Evolutionary conservation across 1,140 invertebrate genomes (phyloP), one percentile per base, ranked within the genome.

Genomic region (Drosophila navojoa): DNA sequence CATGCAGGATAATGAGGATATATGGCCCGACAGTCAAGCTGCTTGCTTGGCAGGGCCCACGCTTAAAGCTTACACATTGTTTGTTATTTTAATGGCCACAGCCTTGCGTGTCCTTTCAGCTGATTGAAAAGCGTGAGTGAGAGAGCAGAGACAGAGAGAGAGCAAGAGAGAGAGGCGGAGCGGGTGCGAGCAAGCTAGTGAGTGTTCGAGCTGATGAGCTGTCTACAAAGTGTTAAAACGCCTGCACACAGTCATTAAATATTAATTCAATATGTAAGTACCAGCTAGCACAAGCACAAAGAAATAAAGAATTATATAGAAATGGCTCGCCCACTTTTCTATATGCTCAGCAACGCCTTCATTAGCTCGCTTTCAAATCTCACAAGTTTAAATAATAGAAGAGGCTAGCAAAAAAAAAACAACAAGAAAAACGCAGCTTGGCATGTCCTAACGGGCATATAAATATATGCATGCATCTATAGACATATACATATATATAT

Each of bases 151-250:
- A 45, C 16, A 63, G 16, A 10, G 5, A 1, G 27, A 5, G 19
- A 27, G 40, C 1, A 13, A 11, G 15, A 40, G 66, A 5, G 10
- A 19, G 54, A 1, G 4, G 19, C 2, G 19, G 19, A 13, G 13
- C 6, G 38, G 9, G 27, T 5, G 19, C 5, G 15, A 40, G 66
- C 0, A 4, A 5, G 35, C 0, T 9, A 6, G 7, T 13, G 38
- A n/a, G 25, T 11, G 19, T 35, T 25, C 16, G 40, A 53, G 53
- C 38, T 68, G 69, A 64, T 47, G 67, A 76, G 71, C 66, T 71
- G 73, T 84, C 77, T 80, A 75, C 77, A 86, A 87, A 89, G 84
- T 87, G 85, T 90, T 77, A 84, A 87, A 87, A 87, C 70, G 77
- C 73, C 72, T 77, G 84, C 77, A 90, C 80, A 90, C 79, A 76